Evolutionary conservation across 2,888 invertebrate genomes (phyloP).

Genomic region (Chrysolina haemoptera): DNA sequence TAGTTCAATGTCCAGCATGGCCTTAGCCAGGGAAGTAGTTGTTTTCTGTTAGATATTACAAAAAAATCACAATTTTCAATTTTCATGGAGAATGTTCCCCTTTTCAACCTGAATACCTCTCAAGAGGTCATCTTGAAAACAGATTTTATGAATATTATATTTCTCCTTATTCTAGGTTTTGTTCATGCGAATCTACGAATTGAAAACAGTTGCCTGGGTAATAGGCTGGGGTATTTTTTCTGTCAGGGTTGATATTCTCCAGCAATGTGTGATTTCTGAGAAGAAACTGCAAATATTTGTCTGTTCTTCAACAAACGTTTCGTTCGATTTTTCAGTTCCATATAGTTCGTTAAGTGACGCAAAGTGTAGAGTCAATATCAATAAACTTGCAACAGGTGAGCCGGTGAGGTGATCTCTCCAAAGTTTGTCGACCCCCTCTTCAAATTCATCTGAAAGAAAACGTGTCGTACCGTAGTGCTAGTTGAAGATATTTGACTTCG

Average conservation of each 20-base stretch:
- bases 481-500: slow-evolving; percentile 41
- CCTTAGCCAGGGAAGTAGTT: too few species aligned
- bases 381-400: slow-evolving; percentile 25
- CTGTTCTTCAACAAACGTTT: neutral
- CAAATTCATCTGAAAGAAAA: slow-evolving; percentile 29
- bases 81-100: too few species aligned
- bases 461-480: slow-evolving; percentile 21
- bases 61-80: too few species aligned
- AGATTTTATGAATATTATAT: too few species aligned
- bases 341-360: neutral
- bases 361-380: slow-evolving; percentile 3
- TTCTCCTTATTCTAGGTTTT: too few species aligned
- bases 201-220: neutral
- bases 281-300: too few species aligned
- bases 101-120: too few species aligned
- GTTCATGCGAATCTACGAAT: neutral
- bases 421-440: slow-evolving; percentile 35
- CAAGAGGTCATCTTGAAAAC: too few species aligned
- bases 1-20: too few species aligned
- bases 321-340: neutral
- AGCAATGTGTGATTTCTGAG: too few species aligned
- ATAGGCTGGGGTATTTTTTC: neutral
- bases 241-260: too few species aligned
- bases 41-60: too few species aligned
- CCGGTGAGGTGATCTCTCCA: slow-evolving; percentile 30